Percentiles rank a stretch among this genome's conserved stretches.
phyloP scores from a whole-genome alignment of 2,797 vertebrate genomes.

The Alosa sapidissima region DNA sequence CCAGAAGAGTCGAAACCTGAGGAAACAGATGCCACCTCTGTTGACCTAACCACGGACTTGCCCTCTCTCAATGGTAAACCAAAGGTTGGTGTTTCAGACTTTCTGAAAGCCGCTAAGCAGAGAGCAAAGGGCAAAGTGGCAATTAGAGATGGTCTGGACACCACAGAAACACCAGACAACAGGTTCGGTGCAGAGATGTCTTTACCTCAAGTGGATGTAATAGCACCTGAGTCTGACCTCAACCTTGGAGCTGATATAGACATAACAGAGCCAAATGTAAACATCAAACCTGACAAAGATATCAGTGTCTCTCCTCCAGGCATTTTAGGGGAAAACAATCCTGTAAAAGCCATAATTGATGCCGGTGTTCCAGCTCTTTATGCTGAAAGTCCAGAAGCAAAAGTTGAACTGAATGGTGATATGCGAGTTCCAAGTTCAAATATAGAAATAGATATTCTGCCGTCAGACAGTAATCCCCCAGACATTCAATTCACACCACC shows the following conservation, averaged over 20 bases:
- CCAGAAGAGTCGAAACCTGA: conserved; percentile 35
- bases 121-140: neutral
- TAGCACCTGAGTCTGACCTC: neutral
- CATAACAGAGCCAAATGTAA: neutral
- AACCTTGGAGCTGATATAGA: neutral
- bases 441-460: neutral
- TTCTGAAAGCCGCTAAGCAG: conserved; percentile 27
- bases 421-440: neutral
- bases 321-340: neutral
- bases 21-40: conserved; percentile 50
- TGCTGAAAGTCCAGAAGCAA: neutral
- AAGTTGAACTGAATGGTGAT: neutral
- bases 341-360: neutral
- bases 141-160: neutral
- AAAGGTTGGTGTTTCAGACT: conserved; percentile 32
- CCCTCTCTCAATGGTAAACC: conserved; percentile 43
- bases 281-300: neutral
- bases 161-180: neutral
- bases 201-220: neutral
- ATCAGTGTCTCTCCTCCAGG: neutral
- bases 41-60: conserved; percentile 62
- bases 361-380: neutral
- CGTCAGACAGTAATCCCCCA: neutral
- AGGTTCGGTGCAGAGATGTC: neutral
- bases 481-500: neutral